Evolutionary conservation across 2,888 invertebrate genomes (phyloP), one percentile per base, ranked within the genome.

Genomic region (Xanthia togata): DNA sequence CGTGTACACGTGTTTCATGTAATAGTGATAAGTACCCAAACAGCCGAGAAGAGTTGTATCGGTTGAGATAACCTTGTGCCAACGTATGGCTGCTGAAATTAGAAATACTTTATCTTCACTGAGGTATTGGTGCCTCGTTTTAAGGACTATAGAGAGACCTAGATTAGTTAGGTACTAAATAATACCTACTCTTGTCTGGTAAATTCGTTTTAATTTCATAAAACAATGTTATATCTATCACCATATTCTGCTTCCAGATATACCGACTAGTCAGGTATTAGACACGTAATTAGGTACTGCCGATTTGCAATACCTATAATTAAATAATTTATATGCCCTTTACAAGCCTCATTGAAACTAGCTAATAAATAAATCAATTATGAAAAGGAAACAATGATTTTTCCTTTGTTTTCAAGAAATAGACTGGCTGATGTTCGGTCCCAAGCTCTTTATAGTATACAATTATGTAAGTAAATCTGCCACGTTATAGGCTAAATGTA

Each of bases 1-100:
- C 65, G 63, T 47, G 69, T 76, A 84, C 86, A 87, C 87, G 88
- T 88, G 87, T 83, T 86, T 82, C 75, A 69, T 88, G 82, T 88
- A 78, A 84, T 73, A 75, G 81, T 81, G 82, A 84, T 86, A 87
- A 86, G 80, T 86, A 76, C 68, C 78, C 65, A 84, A 87, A 86
- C 81, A 83, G 71, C 59, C 75, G 81, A 77, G 79, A 78, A 85
- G 81, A 38, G 76, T 83, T 81, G 67, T 79, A 73, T 73, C 65
- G 69, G 41, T 77, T 73, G 69, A 80, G 83, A 78, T 88, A 84
- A 86, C 87, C 85, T 87, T 88, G 88, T 75, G 47, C 63, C 59
- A 70, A 79, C 73, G 71, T 79, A 75, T 71, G 70, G 74, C 78
- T 73, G 81, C 81, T 78, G 71, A 77, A 79, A 79, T 87, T 81